These are phyloP conservation scores for Scalopus aquaticus DNA, from an alignment of 2,113 vertebrate genomes.

Conservation along the genomic window DNA sequence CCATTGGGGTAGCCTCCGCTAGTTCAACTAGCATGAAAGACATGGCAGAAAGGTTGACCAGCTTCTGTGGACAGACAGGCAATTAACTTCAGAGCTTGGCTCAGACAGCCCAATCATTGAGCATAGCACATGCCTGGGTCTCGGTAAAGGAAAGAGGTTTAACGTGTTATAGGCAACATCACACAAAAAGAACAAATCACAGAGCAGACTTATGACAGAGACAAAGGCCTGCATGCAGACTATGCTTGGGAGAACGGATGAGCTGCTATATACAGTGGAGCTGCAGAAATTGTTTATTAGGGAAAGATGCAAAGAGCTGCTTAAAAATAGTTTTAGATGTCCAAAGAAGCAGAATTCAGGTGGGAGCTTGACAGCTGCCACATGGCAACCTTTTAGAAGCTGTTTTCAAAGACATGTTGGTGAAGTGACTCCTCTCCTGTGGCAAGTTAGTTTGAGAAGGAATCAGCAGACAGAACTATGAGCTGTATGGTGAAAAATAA, in stretches of 20 bases:
- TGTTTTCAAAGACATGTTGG: conserved; percentile 41
- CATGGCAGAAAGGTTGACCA: neutral
- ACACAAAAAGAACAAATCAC: conserved; percentile 23
- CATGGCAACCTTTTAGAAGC: conserved; percentile 30
- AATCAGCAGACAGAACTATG: neutral
- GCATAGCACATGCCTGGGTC: neutral
- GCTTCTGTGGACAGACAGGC: conserved; percentile 45
- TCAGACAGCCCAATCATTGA: neutral
- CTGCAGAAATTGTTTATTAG: conserved; percentile 66
- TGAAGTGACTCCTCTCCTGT: neutral
- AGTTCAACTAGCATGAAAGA: neutral
- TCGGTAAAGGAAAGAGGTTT: neutral
- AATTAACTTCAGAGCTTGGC: conserved; percentile 18
- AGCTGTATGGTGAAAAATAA: neutral
- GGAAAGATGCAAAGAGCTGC: conserved; percentile 58
- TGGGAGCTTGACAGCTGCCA: conserved; percentile 57
- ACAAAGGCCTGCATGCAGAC: conserved; percentile 57
- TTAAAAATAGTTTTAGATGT: conserved; percentile 69
- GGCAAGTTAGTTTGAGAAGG: neutral
- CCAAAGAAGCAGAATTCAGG: conserved; percentile 65
- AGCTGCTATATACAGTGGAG: neutral
- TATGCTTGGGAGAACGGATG: conserved; percentile 37
- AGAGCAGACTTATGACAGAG: conserved; percentile 60
- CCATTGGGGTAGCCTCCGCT: neutral
- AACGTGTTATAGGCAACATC: conserved; percentile 21